These are phyloP conservation scores for Formica aserva DNA, from an alignment of 2,888 invertebrate species.

Conservation along the genomic window DNA sequence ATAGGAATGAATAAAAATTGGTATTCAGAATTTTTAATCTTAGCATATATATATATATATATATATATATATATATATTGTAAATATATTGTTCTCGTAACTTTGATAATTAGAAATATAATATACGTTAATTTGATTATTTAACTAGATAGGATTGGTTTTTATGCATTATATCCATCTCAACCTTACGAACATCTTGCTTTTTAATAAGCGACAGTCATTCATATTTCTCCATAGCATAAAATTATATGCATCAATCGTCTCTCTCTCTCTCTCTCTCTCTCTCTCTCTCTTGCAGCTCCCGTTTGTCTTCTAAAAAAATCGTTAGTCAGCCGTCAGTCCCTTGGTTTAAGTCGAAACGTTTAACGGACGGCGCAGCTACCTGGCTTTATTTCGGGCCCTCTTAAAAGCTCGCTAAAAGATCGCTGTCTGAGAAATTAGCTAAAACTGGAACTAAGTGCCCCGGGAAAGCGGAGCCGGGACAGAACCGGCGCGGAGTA, in stretches of 20 bases:
- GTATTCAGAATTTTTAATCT: not conserved
- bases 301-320: constrained; percentile 19
- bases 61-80: not conserved
- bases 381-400: constrained; percentile 68
- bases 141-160: not conserved
- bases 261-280: not conserved
- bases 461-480: constrained; percentile 44
- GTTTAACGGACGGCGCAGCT: constrained; percentile 64
- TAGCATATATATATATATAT: not conserved
- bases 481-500: constrained; percentile 63
- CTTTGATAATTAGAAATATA: not conserved
- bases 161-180: not conserved
- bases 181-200: not conserved
- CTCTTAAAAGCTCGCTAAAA: constrained; percentile 41
- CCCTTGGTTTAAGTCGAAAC: constrained; percentile 63
- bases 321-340: constrained; percentile 56
- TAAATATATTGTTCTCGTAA: not conserved
- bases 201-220: constrained; percentile 1
- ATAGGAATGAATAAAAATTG: not conserved
- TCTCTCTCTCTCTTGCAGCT: constrained; percentile 1
- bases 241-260: constrained; percentile 30
- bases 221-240: not conserved
- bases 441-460: constrained; percentile 75
- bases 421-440: constrained; percentile 73
- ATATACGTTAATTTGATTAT: not conserved